Evolutionary conservation across 2,113 vertebrate species (phyloP).

Genomic region (Neodontobutis hainanensis): DNA sequence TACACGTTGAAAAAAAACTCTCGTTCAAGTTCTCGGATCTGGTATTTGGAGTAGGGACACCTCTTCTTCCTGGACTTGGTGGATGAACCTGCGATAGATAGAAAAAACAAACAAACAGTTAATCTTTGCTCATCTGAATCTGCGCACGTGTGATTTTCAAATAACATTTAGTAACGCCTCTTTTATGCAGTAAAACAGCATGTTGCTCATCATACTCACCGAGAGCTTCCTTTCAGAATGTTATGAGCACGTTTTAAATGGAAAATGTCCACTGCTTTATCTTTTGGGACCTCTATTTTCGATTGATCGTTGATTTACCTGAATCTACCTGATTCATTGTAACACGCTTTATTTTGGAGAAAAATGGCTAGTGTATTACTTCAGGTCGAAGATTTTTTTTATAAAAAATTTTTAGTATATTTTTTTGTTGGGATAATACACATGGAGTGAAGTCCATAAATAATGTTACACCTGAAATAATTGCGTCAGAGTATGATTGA

Average conservation of each 20-base stretch:
- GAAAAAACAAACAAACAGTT: neutral
- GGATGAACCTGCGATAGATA: conserved; percentile 80
- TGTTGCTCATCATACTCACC: no score
- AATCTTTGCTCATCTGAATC: neutral
- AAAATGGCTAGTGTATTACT: neutral
- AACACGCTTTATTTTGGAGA: no score
- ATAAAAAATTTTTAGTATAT: neutral
- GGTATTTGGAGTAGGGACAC: conserved; percentile 97
- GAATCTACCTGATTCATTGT: no score
- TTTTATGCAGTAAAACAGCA: neutral
- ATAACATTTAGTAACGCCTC: neutral
- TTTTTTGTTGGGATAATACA: neutral
- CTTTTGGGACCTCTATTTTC: no score
- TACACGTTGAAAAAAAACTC: conserved; percentile 99
- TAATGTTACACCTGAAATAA: neutral
- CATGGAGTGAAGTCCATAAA: neutral
- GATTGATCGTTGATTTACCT: no score
- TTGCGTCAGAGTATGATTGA: neutral
- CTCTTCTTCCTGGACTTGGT: conserved; percentile 96
- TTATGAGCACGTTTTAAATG: no score
- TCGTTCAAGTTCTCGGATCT: conserved; percentile 99
- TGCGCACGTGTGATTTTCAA: neutral
- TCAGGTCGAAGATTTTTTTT: neutral
- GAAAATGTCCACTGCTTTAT: no score
- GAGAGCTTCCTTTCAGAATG: no score